Evolutionary conservation across 2,113 vertebrate species (phyloP), one percentile per base, ranked within the genome.

Genomic region (Rhea pennata): DNA sequence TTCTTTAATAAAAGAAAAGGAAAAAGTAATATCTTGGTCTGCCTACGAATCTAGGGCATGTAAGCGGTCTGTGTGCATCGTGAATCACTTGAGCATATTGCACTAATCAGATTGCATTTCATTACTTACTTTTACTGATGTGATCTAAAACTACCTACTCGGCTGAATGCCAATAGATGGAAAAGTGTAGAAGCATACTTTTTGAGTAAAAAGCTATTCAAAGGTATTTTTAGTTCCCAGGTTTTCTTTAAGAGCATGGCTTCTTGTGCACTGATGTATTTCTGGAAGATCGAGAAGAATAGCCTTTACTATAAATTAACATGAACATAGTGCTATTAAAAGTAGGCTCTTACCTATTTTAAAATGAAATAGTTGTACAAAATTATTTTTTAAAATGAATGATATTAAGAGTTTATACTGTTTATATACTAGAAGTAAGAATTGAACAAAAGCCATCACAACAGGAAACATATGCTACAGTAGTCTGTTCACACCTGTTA

Each of bases 401-500:
- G 19, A 69, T 39, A 79, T 8, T 61, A 24, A 36, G 3, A 85
- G n/a, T 62, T n/a, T n/a, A n/a, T n/a, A 59, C 13, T 86, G 29
- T 87, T 90, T 84, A 44, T 85, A 48, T 64, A 67, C 65, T 80
- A 69, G 78, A 81, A 91, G 70, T 93, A 42, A 84, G 44, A 73
- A 24, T 6, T 51, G 51, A 95, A 86, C 72, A 91, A 91, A 96
- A 93, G 69, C 42, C 65, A 75, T 15, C 66, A 88, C 77, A 96
- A 93, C 77, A 91, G 92, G 92, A 96, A 97, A 85, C 46, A 74
- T 88, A 71, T 90, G 64, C 58, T 95, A 46, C 48, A 81, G 6
- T 80, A 82, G 72, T 95, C 92, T 90, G 15, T 92, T 97, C 79
- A 87, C 74, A 92, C 97, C 87, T 96, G 44, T 93, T 89, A 91